These are phyloP conservation scores for Ladona fulva DNA, from an alignment of 1,140 invertebrate species.

Conservation along the genomic window DNA sequence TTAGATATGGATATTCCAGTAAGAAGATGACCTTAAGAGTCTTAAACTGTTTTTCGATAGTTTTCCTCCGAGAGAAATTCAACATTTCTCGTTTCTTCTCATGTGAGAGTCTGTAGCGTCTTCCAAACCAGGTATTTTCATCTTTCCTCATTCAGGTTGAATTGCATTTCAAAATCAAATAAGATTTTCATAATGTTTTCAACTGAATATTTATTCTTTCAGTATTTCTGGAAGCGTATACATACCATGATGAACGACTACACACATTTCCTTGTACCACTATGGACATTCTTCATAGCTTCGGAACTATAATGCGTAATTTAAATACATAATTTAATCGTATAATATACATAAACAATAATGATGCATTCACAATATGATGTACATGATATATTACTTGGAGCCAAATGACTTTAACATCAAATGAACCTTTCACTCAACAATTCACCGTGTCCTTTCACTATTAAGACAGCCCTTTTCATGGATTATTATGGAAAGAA, in stretches of 20 bases:
- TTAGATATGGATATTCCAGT: too few relatives aligned
- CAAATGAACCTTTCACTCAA: too few relatives aligned
- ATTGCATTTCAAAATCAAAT: not conserved
- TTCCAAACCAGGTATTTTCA: too few relatives aligned
- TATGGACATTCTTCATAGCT: conserved; percentile 9
- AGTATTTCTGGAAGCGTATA: conserved; percentile 3
- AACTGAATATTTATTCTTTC: conserved; percentile 3
- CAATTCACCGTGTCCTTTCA: too few relatives aligned
- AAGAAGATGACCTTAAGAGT: too few relatives aligned
- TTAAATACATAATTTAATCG: conserved; percentile 11
- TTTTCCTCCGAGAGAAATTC: too few relatives aligned
- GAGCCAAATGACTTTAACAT: too few relatives aligned
- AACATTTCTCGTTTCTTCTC: too few relatives aligned
- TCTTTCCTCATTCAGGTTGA: not conserved
- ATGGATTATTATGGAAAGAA: too few relatives aligned
- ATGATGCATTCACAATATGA: conserved; percentile 6
- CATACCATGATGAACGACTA: not conserved
- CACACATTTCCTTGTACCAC: conserved; percentile 4
- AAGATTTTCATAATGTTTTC: not conserved
- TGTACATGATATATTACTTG: not conserved
- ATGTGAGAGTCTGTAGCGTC: too few relatives aligned
- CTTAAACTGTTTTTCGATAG: too few relatives aligned
- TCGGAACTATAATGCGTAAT: conserved; percentile 2
- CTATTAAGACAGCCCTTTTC: too few relatives aligned
- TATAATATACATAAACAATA: conserved; percentile 4